Base-by-base conservation (phyloP, 2,797 vertebrate genomes). In the Chrosomus eos region DNA sequence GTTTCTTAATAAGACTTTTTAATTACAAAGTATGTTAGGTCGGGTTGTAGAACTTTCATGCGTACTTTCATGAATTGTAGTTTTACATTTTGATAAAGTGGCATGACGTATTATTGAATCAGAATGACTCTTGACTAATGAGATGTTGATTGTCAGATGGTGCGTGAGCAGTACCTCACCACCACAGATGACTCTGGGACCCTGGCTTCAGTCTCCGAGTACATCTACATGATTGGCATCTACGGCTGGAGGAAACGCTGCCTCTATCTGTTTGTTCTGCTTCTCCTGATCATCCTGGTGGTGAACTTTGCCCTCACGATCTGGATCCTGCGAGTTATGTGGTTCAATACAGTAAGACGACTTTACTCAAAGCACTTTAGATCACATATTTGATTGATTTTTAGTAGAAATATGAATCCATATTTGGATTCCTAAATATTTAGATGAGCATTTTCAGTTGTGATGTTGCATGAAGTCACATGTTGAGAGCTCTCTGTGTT, bases 231-330 rank as follows among this genome's bases (percentile, higher is more conserved):
- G 90, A 96, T 99, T 13, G 97, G 98, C 90, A 98, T 99, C 93
- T 99, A 98, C 2, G 97, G 98, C 90, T 99, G 98, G 98, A 96
- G 97, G 91, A 99, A 99, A 89, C 97, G 98, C 66, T 98, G 97
- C 90, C 97, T 99, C 85, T 99, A 99, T 93, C 92, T 98, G 18
- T 97, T 99, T 73, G 95, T 98, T 76, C 95, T 99, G 58, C 95
- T 99, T 87, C 94, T 99, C 86, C 94, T 99, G 84, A 90, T 96
- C 93, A 94, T 97, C 89, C 92, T 99, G 76, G 95, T 98, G 74
- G 96, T 99, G 91, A 98, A 99, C 93, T 94, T 98, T 79, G 96
- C 96, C 88, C 95, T 99, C 82, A 97, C 97, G 72, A 96, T 99
- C 90, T 99, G 98, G 98, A 97, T 98, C 92, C 91, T 99, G 81